A percentile compares a stretch with the other conserved stretches of the same genome.
These are phyloP conservation scores for Aldrovandia affinis DNA, from an alignment of 2,797 vertebrate genomes.

Conservation along the genomic window DNA sequence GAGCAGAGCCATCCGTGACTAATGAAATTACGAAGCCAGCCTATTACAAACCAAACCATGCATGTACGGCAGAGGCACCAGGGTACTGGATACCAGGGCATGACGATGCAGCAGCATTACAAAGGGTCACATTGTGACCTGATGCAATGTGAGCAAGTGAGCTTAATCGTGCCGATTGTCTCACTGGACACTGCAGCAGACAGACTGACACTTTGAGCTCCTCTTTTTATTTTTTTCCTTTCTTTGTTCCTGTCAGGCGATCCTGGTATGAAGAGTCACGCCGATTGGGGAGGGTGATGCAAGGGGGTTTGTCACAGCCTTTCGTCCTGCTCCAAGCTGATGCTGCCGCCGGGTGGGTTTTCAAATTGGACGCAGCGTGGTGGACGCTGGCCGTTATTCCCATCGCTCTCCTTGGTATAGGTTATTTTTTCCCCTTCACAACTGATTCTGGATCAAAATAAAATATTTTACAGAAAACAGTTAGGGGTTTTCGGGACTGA, in stretches of 20 bases:
- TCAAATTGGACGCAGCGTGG: neutral
- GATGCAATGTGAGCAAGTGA: neutral
- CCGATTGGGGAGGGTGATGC: too few species aligned
- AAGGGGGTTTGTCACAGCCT: too few species aligned
- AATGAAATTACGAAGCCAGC: neutral
- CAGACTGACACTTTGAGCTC: too few species aligned
- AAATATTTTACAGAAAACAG: neutral
- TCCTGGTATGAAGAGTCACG: neutral
- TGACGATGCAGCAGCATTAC: neutral
- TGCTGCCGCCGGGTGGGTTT: neutral
- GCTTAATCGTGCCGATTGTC: neutral
- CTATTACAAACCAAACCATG: neutral
- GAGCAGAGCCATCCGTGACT: neutral
- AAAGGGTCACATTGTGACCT: neutral
- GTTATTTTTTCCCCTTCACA: neutral
- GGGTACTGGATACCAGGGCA: neutral
- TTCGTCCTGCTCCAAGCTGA: neutral
- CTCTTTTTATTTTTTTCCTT: neutral
- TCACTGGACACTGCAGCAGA: too few species aligned
- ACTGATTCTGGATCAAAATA: neutral
- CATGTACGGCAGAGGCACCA: neutral
- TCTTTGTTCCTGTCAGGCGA: neutral
- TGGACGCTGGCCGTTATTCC: neutral
- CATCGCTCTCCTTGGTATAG: neutral
- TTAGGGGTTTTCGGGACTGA: too few species aligned